These are phyloP conservation scores for Ariolimax columbianus DNA, from an alignment of 2,888 invertebrate genomes.

Conservation along the genomic window DNA sequence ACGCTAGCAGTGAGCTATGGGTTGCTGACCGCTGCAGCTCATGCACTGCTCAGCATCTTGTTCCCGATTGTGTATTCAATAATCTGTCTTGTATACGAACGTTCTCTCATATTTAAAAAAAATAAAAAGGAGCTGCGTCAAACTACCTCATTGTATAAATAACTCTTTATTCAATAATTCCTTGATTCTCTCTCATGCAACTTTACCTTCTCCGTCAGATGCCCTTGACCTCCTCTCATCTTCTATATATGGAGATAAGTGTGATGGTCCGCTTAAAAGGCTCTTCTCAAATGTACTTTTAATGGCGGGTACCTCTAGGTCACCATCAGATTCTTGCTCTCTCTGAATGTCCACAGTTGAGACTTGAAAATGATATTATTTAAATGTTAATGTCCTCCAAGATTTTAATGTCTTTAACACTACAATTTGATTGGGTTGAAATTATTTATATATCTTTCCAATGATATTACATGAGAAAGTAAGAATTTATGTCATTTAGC, in stretches of 20 bases:
- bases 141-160: too few relatives aligned
- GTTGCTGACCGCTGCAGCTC: too few relatives aligned
- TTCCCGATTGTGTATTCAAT: too few relatives aligned
- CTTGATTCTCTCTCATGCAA: not conserved
- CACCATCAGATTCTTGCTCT: not conserved
- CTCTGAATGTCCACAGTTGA: not conserved
- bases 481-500: not conserved
- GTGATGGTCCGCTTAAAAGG: not conserved
- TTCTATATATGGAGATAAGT: not conserved
- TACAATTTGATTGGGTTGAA: not conserved
- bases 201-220: constrained; percentile 16
- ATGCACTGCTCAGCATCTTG: too few relatives aligned
- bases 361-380: not conserved
- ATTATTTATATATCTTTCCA: not conserved
- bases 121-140: too few relatives aligned
- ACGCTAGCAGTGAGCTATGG: too few relatives aligned
- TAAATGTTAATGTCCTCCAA: not conserved
- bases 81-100: too few relatives aligned
- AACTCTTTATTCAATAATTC: not conserved
- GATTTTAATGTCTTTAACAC: not conserved
- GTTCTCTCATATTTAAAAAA: too few relatives aligned
- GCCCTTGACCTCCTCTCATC: not conserved
- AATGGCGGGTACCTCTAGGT: constrained; percentile 9
- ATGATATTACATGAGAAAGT: not conserved
- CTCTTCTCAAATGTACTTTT: constrained; percentile 28